These are phyloP conservation scores for Poeciliopsis turneri DNA, from an alignment of 2,797 vertebrate species.

Conservation along the genomic window DNA sequence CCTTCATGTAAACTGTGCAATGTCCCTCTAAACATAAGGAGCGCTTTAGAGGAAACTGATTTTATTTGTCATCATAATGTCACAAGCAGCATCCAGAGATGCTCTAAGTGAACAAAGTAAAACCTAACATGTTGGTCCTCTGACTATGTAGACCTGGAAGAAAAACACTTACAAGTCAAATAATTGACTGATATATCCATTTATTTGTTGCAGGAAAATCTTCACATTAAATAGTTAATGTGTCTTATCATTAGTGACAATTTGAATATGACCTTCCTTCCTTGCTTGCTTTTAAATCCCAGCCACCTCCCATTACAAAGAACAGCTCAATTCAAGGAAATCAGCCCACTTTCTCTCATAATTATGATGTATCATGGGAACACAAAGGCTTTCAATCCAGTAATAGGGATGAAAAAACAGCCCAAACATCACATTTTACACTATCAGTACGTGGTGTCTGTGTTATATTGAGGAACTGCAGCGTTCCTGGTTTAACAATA, in stretches of 20 bases:
- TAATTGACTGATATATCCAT: neutral
- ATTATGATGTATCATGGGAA: conserved; percentile 2
- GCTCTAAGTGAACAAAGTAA: neutral
- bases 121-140: neutral
- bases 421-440: conserved; percentile 1
- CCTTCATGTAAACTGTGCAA: neutral
- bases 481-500: neutral
- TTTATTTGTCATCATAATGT: neutral
- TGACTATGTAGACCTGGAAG: neutral
- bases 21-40: neutral
- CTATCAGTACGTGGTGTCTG: conserved; percentile 10
- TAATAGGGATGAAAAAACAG: conserved; percentile 40
- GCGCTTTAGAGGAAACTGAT: neutral
- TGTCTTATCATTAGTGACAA: neutral
- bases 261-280: conserved; percentile 18
- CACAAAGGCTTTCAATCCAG: neutral
- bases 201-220: neutral
- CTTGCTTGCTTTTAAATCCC: conserved; percentile 19
- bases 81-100: neutral
- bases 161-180: neutral
- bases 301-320: conserved; percentile 25
- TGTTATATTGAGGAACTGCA: neutral
- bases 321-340: conserved; percentile 23
- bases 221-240: neutral
- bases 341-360: neutral